A percentile compares a stretch with the other conserved stretches of the same genome.
Conservation (phyloP, 2,888 invertebrate species). For the Drosophila seclusa region DNA sequence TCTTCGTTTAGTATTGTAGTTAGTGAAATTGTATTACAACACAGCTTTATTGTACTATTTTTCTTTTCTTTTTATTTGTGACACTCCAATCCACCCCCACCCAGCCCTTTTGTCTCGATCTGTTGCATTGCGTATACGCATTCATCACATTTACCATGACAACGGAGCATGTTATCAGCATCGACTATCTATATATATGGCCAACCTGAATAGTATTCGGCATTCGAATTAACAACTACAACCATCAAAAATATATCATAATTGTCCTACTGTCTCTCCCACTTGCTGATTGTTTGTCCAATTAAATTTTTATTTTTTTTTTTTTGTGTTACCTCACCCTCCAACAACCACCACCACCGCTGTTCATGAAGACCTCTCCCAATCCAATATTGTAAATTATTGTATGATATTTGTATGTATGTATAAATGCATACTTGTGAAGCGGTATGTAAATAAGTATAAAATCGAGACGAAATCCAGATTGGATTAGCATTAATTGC, state of each 20-base stretch:
- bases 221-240: not conserved
- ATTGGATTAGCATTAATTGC: slow-evolving; percentile 32
- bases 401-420: slow-evolving; percentile 44
- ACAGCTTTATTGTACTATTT: slow-evolving; percentile 8
- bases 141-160: slow-evolving; percentile 1
- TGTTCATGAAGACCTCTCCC: slow-evolving; percentile 9
- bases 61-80: not conserved
- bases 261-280: slow-evolving; percentile 15
- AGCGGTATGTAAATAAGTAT: slow-evolving; percentile 65
- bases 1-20: slow-evolving; percentile 82
- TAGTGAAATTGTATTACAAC: slow-evolving; percentile 55
- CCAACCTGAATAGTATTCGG: slow-evolving; percentile 11
- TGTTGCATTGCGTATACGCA: not conserved
- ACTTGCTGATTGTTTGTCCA: slow-evolving; percentile 6
- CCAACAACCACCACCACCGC: not conserved
- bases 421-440: slow-evolving; percentile 24
- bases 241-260: not conserved
- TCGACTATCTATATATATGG: slow-evolving; percentile 6
- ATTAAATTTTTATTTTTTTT: not conserved
- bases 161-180: slow-evolving; percentile 23
- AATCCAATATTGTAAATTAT: slow-evolving; percentile 49
- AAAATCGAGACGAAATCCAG: slow-evolving; percentile 17
- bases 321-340: not conserved
- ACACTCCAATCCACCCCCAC: not conserved
- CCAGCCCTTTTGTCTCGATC: not conserved